Evolutionary conservation across 2,888 invertebrate species (phyloP), one percentile per base, ranked within the genome.

Genomic region (Arge pagana): DNA sequence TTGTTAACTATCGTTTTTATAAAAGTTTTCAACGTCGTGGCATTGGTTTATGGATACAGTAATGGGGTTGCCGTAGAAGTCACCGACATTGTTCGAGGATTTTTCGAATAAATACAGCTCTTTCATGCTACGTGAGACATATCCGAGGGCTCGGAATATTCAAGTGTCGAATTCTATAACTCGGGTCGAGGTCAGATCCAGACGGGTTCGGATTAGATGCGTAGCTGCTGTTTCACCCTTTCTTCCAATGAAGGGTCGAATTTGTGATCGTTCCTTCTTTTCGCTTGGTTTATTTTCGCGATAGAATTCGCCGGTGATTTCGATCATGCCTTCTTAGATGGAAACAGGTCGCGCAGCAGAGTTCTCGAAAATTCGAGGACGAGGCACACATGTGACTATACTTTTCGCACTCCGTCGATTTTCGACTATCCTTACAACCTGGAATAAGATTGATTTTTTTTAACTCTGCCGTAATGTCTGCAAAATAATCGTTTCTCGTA

Each of bases 311-410:
- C 16, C 63, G 62, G 59, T 63, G 64, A 26, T 64, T 64, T 23
- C 65, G 65, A 23, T 59, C 55, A 49, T 65, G 67, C 42, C 66
- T 63, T 54, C 71, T 63, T 57, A 62, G 65, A 45, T 68, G 72
- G 48, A 57, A 64, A 50, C 72, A 72, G 24, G 71, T 70, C 51
- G 67, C 66, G 55, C 72, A 72, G 59, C 72, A 72, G 55, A 70
- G 70, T 50, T 70, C 66, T 21, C 66, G 63, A 23, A 72, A 66
- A 41, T 66, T 60, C 52, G 63, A 58, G 13, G 72, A 71, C 39
- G 63, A 56, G 40, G 70, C 66, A 56, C 72, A 72, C 67, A 72
- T 70, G 15, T 65, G 64, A 54, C 61, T 66, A 56, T 71, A 71
- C 19, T 68, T 62, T n/a, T 63, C 57, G 45, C 72, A 72, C 59